phyloP scores from a whole-genome alignment of 1,140 invertebrate genomes.

The Epicauta chinensis region DNA sequence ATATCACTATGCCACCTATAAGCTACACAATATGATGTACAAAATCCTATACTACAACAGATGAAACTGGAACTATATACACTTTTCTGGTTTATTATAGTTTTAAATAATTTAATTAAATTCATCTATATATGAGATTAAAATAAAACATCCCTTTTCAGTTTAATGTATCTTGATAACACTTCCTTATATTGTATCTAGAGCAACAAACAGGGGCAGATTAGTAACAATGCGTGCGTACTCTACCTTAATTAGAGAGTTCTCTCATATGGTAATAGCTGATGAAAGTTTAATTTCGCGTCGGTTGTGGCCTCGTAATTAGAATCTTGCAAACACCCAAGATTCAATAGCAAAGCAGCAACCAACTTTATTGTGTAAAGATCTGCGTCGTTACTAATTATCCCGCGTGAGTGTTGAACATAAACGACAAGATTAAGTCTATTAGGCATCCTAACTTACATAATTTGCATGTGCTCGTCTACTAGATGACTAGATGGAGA shows the following conservation, averaged over 20 bases:
- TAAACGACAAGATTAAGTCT: conserved; percentile 43
- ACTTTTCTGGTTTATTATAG: no score
- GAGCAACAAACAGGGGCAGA: background rate
- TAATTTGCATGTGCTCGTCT: conserved; percentile 38
- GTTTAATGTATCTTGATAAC: background rate
- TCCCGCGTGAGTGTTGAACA: conserved; percentile 41
- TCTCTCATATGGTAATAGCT: conserved; percentile 44
- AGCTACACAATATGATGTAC: no score
- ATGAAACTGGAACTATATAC: no score
- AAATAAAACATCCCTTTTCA: background rate
- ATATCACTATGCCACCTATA: no score
- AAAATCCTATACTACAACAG: no score
- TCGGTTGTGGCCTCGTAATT: conserved; percentile 42
- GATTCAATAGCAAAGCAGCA: conserved; percentile 33
- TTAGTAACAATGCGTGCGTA: conserved; percentile 34
- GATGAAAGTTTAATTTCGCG: conserved; percentile 44
- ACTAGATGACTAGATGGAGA: background rate
- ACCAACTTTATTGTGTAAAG: conserved; percentile 31
- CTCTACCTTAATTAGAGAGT: conserved; percentile 43
- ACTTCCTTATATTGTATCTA: background rate
- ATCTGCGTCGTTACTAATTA: conserved; percentile 40
- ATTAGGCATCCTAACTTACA: conserved; percentile 40
- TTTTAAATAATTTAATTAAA: background rate
- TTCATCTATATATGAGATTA: background rate
- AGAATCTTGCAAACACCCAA: conserved; percentile 35